phyloP scores from a whole-genome alignment of 2,888 invertebrate species.

The Leptothorax acervorum region DNA sequence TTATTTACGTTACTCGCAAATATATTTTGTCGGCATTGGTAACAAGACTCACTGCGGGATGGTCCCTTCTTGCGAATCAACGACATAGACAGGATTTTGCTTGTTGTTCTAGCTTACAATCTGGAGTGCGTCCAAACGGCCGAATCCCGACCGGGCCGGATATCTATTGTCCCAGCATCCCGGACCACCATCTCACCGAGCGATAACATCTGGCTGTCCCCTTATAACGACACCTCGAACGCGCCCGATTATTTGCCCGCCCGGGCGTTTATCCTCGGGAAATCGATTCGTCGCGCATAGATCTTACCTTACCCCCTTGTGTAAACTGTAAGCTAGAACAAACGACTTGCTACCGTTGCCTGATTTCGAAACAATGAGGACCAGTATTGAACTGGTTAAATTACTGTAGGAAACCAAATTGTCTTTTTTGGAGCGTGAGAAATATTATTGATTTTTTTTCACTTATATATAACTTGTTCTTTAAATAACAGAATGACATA shows the following conservation, averaged over 20 bases:
- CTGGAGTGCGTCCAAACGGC: conserved; percentile 68
- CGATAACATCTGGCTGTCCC: conserved; percentile 65
- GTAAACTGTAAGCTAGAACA: conserved; percentile 9
- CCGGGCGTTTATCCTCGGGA: conserved; percentile 41
- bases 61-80: conserved; percentile 56
- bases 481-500: neutral
- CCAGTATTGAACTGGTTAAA: neutral
- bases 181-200: conserved; percentile 21
- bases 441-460: neutral
- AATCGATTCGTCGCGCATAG: conserved; percentile 40
- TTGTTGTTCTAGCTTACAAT: conserved; percentile 66
- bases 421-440: neutral
- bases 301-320: conserved; percentile 27
- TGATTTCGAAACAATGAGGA: neutral
- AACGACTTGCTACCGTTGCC: neutral
- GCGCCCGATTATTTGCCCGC: conserved; percentile 63
- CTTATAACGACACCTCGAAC: conserved; percentile 60
- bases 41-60: conserved; percentile 10
- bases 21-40: conserved; percentile 16
- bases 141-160: conserved; percentile 23
- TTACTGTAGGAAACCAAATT: neutral
- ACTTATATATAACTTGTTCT: neutral
- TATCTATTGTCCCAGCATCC: conserved; percentile 37
- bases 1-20: conserved; percentile 3
- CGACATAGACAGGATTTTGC: conserved; percentile 56